These are phyloP conservation scores for Stomorhina lunata DNA, from an alignment of 2,888 invertebrate species.

Conservation along the genomic window DNA sequence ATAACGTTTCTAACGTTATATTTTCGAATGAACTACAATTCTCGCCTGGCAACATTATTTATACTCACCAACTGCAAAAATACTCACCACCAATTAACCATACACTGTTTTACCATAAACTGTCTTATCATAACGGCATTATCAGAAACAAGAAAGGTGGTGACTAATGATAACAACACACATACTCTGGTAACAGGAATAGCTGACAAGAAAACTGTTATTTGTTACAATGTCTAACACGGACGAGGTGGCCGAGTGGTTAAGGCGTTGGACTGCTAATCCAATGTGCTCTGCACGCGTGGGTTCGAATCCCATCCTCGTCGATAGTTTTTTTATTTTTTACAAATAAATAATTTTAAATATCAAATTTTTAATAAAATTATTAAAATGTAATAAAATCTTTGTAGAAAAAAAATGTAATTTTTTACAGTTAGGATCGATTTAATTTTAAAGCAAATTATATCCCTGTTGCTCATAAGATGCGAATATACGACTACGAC, in stretches of 20 bases:
- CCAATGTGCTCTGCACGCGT: slow-evolving; percentile 92
- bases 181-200: slow-evolving; percentile 27
- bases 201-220: slow-evolving; percentile 13
- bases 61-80: neutral
- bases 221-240: slow-evolving; percentile 31
- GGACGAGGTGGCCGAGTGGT: slow-evolving; percentile 92
- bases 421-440: too few species aligned
- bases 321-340: slow-evolving; percentile 78
- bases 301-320: slow-evolving; percentile 92
- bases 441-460: too few species aligned
- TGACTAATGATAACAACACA: neutral
- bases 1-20: neutral
- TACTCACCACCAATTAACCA: neutral
- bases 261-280: slow-evolving; percentile 92
- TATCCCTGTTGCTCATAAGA: too few species aligned
- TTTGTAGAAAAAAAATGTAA: too few species aligned
- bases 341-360: slow-evolving; percentile 10
- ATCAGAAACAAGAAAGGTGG: neutral
- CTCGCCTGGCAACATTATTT: slow-evolving; percentile 1
- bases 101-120: neutral
- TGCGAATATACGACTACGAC: too few species aligned
- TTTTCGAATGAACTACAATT: too few species aligned
- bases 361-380: neutral
- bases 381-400: neutral
- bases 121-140: neutral